Percentiles rank a stretch among this genome's conserved stretches.
Evolutionary conservation across 1,140 invertebrate genomes (phyloP).

Genomic region (Diprion similis): DNA sequence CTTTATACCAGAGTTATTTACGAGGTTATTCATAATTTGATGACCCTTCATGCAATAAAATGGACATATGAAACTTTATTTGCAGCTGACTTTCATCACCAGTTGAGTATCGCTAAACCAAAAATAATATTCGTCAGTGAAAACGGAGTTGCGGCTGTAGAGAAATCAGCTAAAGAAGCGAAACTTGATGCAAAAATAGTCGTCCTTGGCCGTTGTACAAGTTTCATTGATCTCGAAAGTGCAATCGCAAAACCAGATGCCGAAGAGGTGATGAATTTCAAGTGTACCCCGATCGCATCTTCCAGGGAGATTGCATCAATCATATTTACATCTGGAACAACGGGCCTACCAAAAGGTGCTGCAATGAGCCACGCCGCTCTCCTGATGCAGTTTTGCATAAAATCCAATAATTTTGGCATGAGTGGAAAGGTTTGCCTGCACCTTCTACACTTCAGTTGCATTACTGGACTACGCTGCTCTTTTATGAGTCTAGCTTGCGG

Average conservation of each 20-base stretch:
- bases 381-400: constrained; percentile 12
- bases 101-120: constrained; percentile 23
- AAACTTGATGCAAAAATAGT: constrained; percentile 39
- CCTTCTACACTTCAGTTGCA: too few species aligned
- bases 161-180: constrained; percentile 26
- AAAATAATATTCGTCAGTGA: constrained; percentile 34
- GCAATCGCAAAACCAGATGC: constrained; percentile 28
- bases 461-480: too few species aligned
- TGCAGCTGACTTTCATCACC: constrained; percentile 25
- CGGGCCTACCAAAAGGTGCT: constrained; percentile 48
- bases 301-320: constrained; percentile 42
- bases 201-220: constrained; percentile 36
- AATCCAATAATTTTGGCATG: too few species aligned
- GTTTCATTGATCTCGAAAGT: constrained; percentile 32
- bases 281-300: constrained; percentile 28
- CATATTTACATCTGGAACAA: constrained; percentile 48
- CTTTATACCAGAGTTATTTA: too few species aligned
- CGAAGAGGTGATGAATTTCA: constrained; percentile 34
- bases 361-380: constrained; percentile 33
- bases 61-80: neutral
- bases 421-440: too few species aligned
- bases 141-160: constrained; percentile 26
- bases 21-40: neutral
- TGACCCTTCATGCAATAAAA: neutral
- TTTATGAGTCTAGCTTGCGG: too few species aligned